Evolutionary conservation across 1,140 invertebrate species (phyloP), one percentile per base, ranked within the genome.

Genomic region (Parasteatoda tepidariorum): DNA sequence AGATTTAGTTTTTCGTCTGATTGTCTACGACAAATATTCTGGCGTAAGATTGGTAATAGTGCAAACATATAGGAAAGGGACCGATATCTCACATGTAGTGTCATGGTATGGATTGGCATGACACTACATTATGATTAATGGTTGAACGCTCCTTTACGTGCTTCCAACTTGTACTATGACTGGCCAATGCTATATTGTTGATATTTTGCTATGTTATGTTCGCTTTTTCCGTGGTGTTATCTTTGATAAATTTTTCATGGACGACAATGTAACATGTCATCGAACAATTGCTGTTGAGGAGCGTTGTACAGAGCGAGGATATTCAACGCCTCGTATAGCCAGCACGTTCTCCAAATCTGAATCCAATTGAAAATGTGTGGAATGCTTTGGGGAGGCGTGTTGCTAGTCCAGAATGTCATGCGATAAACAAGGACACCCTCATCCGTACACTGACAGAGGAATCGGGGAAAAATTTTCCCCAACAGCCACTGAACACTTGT

Each of bases 161-260:
- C 30, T 66, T 22, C 13, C 5, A 18, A 48, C 9, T 48, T 9
- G 38, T 9, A 66, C 0, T 66, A 66, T 66, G 2, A 66, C 22
- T 3, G 22, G 30, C 28, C 7, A 54, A n/a, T 0, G 41, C 26
- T 55, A 30, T 3, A 28, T 26, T 71, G 28, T 15, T 31, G 67
- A 71, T 28, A 13, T 28, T 15, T 6, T 61, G 11, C 57, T 61
- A n/a, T n/a, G 9, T 48, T 18, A 61, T 61, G 57, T 54, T n/a
- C n/a, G n/a, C 11, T 11, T 70, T 70, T 70, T 30, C 67, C 38
- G 3, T 28, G 48, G 15, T 71, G 15, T 24, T 55, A 22, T 55
- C 24, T 11, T 26, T 31, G 28, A 54, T 48, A 55, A 71, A 55
- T 55, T n/a, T 30, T 71, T 71, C n/a, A 71, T 30, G 38, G 67